A percentile compares a stretch with the other conserved stretches of the same genome.
Conservation (phyloP, 2,113 vertebrate genomes). For the Sardina pilchardus region DNA sequence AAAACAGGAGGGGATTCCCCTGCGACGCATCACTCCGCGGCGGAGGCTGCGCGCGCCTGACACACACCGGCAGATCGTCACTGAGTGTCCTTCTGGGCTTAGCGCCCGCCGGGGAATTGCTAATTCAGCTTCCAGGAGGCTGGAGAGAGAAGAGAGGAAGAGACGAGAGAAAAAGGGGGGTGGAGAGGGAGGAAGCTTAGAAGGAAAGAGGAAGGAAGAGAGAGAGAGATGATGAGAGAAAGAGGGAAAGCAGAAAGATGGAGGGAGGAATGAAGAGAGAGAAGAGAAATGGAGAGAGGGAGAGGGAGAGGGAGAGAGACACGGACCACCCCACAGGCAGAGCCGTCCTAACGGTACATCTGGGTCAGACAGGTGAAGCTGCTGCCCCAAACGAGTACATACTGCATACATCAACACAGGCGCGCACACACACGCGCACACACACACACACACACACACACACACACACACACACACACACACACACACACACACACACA, state of each 20-base stretch:
- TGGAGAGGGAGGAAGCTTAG: conserved; percentile 21
- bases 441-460: conserved; percentile 13
- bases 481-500: conserved; percentile 13
- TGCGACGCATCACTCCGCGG: conserved; percentile 62
- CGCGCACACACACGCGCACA: conserved; percentile 29
- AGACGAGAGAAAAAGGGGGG: neutral
- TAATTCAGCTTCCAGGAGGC: conserved; percentile 39
- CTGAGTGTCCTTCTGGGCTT: conserved; percentile 32
- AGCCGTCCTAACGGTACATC: neutral
- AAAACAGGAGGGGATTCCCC: conserved; percentile 66
- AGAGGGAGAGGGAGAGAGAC: neutral
- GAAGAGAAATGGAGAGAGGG: neutral
- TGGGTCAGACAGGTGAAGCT: conserved; percentile 16
- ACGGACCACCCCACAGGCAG: conserved; percentile 16
- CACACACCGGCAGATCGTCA: conserved; percentile 45
- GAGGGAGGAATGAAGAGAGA: neutral
- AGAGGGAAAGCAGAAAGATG: conserved; percentile 23
- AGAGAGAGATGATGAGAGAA: conserved; percentile 10
- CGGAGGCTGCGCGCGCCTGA: conserved; percentile 60
- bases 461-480: conserved; percentile 22
- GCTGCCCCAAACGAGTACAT: neutral
- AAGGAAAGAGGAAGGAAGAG: neutral
- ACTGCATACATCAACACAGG: neutral
- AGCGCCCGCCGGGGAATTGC: conserved; percentile 33
- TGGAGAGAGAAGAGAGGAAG: neutral